Evolutionary conservation across 2,797 vertebrate species (phyloP).

Genomic region (Mastacembelus armatus): DNA sequence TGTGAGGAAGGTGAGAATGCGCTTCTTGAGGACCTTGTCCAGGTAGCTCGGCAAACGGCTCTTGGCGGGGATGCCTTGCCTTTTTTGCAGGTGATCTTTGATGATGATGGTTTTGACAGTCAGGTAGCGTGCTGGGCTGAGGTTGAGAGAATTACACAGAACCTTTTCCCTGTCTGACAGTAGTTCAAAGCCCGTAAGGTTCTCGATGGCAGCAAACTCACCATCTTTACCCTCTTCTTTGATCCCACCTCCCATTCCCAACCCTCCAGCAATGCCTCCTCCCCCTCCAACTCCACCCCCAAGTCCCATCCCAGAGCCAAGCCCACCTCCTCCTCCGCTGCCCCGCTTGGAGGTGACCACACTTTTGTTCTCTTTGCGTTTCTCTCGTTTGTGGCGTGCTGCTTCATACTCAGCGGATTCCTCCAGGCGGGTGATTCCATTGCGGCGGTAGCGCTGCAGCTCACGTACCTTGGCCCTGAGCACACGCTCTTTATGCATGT

Average conservation of each 20-base stretch:
- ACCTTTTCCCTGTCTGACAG: slow-evolving; percentile 96
- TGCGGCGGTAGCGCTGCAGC: slow-evolving; percentile 94
- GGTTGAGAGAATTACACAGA: slow-evolving; percentile 92
- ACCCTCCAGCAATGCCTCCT: slow-evolving; percentile 56
- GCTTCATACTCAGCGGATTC: slow-evolving; percentile 96
- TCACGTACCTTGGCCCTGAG: slow-evolving; percentile 95
- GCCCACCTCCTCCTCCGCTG: slow-evolving; percentile 66
- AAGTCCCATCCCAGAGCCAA: slow-evolving; percentile 80
- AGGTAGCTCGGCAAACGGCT: slow-evolving; percentile 95
- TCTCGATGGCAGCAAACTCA: slow-evolving; percentile 94
- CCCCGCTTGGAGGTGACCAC: slow-evolving; percentile 86
- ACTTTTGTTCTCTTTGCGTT: slow-evolving; percentile 93
- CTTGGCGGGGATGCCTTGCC: slow-evolving; percentile 95
- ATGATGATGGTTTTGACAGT: slow-evolving; percentile 99
- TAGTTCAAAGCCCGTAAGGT: slow-evolving; percentile 93
- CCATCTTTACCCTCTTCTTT: slow-evolving; percentile 92
- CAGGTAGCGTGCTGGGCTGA: slow-evolving; percentile 94
- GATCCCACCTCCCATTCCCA: slow-evolving; percentile 74
- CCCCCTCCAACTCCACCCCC: slow-evolving; percentile 62
- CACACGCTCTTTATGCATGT: slow-evolving; percentile 94
- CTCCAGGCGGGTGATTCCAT: slow-evolving; percentile 93
- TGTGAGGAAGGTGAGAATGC: slow-evolving; percentile 96
- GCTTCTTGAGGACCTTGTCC: slow-evolving; percentile 97
- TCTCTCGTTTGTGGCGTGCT: slow-evolving; percentile 94
- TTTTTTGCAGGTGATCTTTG: slow-evolving; percentile 96